Conservation (phyloP, 2,113 vertebrate species). For the Mastomys natalensis region DNA sequence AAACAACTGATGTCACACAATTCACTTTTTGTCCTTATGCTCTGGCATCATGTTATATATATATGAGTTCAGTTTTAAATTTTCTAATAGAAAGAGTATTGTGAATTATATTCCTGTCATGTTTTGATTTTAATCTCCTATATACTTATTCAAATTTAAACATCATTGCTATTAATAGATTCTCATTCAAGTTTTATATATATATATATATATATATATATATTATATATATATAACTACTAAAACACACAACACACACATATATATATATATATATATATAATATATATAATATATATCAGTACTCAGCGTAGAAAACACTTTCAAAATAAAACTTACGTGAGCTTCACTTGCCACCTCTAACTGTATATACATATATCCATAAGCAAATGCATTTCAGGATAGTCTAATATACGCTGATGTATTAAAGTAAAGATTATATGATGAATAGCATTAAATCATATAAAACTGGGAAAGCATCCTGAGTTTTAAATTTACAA, state of each 20-base stretch:
- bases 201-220: too few species aligned
- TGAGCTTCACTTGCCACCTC: not conserved
- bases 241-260: too few species aligned
- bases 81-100: not conserved
- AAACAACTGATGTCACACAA: not conserved
- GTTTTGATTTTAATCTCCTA: not conserved
- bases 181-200: not conserved
- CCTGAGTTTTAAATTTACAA: not conserved
- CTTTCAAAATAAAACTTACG: not conserved
- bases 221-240: too few species aligned
- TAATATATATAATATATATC: not conserved
- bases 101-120: not conserved
- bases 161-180: not conserved
- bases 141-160: not conserved
- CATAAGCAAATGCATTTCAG: not conserved
- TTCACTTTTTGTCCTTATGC: not conserved
- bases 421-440: not conserved
- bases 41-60: not conserved
- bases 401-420: not conserved
- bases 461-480: not conserved
- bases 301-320: not conserved
- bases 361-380: not conserved
- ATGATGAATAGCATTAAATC: not conserved
- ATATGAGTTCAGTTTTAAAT: slow-evolving; percentile 29
- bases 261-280: too few species aligned